phyloP scores from a whole-genome alignment of 2,888 invertebrate genomes.

The Dynastes maya region DNA sequence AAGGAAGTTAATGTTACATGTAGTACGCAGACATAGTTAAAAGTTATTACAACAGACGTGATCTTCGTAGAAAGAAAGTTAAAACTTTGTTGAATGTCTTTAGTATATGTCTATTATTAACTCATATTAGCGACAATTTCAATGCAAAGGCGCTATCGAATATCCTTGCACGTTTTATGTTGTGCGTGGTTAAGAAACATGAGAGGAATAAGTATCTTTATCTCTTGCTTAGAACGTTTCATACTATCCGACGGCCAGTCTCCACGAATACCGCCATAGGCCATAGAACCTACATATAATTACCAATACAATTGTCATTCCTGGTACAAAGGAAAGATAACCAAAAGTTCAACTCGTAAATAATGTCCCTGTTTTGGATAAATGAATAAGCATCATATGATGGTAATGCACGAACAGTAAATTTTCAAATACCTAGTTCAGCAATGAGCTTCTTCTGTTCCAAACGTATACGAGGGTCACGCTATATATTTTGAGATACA shows the following conservation, averaged over 20 bases:
- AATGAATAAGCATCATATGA: conserved; percentile 22
- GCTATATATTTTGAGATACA: too few relatives aligned
- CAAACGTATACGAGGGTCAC: too few relatives aligned
- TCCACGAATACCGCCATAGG: conserved; percentile 33
- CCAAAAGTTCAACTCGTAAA: conserved; percentile 46
- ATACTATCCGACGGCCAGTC: conserved; percentile 48
- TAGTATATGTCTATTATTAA: conserved; percentile 39
- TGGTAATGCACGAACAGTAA: too few relatives aligned
- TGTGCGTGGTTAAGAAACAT: conserved; percentile 56
- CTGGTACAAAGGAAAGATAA: conserved; percentile 54
- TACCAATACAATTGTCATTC: conserved; percentile 56
- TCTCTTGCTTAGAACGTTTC: conserved; percentile 48
- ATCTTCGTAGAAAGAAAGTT: not conserved
- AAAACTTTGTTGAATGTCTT: conserved; percentile 18
- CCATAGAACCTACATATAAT: conserved; percentile 38
- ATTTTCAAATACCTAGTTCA: too few relatives aligned
- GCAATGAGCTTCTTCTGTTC: too few relatives aligned
- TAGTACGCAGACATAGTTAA: not conserved
- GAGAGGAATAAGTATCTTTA: conserved; percentile 55
- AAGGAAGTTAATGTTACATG: not conserved
- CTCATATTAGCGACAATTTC: conserved; percentile 48
- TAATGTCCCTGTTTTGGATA: conserved; percentile 34
- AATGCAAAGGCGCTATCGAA: conserved; percentile 48
- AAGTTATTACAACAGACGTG: not conserved
- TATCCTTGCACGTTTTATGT: conserved; percentile 57